Base-by-base conservation (phyloP, 2,797 vertebrate genomes). In the Muscicapa striata region DNA sequence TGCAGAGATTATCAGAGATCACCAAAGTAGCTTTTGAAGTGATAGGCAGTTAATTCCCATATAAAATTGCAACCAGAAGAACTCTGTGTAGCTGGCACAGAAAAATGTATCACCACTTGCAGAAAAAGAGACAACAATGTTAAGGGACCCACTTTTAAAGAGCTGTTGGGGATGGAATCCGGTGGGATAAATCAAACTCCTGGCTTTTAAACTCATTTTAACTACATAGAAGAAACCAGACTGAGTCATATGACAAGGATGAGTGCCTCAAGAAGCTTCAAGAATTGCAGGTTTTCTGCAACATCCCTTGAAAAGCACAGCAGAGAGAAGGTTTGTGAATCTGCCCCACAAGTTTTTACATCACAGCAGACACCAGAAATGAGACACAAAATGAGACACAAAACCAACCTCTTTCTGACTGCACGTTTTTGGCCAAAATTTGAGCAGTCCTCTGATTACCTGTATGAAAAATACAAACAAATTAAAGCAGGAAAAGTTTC, bases 361-460 rank as follows among this genome's bases (percentile, higher is more conserved):
- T 34, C n/a, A 34, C 46, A 94, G 84, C 38, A 74, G 34, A 74
- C 48, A 52, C 30, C 26, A 79, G n/a, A 64, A 43, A 57, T 3
- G 27, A 89, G 64, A 86, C 81, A 89, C 45, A 84, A 93, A 85
- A 96, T 3, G 27, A 88, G 64, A 86, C 81, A 89, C 45, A 84
- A 93, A 85, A 96, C 97, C 78, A 97, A 99, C 99, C 99, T 99
- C 99, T 98, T 99, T 99, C 97, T 99, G 99, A 97, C 99, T 99
- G 97, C 99, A 99, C 9, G 99, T 99, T 98, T 99, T 99, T 58
- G 99, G 99, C 99, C 99, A 99, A 95, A 99, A 99, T 98, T 99
- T 99, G 82, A 99, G 98, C 96, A 99, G 97, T 91, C 99, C 99
- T 90, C 99, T 98, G 94, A 99, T 99, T 66, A 99, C 99, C 99